A percentile compares a stretch with the other conserved stretches of the same genome.
These are phyloP conservation scores for Stratiomys singularior DNA, from an alignment of 2,888 invertebrate species.

Conservation along the genomic window DNA sequence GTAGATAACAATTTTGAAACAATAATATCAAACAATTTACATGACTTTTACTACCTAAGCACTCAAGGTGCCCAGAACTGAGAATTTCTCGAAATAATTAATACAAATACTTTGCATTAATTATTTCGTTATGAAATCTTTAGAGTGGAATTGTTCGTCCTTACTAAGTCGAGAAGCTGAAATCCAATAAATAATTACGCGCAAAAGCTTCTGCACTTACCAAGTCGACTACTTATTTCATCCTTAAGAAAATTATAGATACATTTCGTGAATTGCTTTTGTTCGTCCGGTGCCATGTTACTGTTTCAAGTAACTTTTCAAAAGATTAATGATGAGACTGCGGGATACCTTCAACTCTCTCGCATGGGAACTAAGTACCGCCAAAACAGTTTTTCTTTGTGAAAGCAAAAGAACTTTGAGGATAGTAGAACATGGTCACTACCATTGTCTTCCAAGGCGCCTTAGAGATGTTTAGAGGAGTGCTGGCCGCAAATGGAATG, in stretches of 20 bases:
- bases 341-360: conserved; percentile 37
- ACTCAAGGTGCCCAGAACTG: too few relatives aligned
- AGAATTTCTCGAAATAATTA: too few relatives aligned
- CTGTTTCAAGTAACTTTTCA: conserved; percentile 2
- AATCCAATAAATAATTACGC: too few relatives aligned
- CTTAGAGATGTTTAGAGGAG: background rate
- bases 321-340: conserved; percentile 36
- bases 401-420: background rate
- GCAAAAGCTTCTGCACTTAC: conserved; percentile 21
- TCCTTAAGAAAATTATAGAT: conserved; percentile 3
- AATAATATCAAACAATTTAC: too few relatives aligned
- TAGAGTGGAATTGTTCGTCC: too few relatives aligned
- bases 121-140: too few relatives aligned
- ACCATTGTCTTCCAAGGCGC: too few relatives aligned
- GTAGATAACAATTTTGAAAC: too few relatives aligned
- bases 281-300: background rate
- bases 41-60: too few relatives aligned
- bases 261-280: conserved; percentile 16
- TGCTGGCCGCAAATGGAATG: background rate
- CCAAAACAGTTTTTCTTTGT: conserved; percentile 33
- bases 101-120: too few relatives aligned
- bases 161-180: too few relatives aligned
- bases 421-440: background rate
- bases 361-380: conserved; percentile 10
- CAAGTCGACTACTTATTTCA: background rate